Base-by-base conservation (phyloP, 2,888 invertebrate genomes). In the Polydrusus tereticollis region DNA sequence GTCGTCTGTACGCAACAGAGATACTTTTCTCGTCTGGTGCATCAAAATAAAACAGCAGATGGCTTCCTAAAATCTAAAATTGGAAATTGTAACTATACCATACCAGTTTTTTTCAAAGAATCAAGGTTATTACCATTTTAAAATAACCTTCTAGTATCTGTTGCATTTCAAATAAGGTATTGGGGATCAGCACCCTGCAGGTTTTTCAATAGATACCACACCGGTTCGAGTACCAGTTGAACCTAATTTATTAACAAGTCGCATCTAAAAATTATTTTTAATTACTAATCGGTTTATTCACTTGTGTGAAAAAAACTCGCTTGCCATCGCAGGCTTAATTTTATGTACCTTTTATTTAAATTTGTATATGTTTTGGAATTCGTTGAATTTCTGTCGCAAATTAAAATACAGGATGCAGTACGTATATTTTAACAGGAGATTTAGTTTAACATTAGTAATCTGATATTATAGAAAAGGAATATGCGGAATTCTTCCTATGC, bases 141-240 rank as follows among this genome's bases (percentile, higher is more conserved):
- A 45, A 60, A 43, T 29, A 26, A 8, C 29, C n/a, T 55, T 55
- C 45, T 41, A 41, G 6, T 45, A 60, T 16, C 41, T 21, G 26
- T 60, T 60, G 60, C 26, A 60, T 60, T 60, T 60, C 43, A 60
- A 60, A 60, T 29, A 18, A 60, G 43, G 43, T 26, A 26, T 60
- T 60, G 14, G 43, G 21, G n/a, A 57, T 18, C 57, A 18, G 68
- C 21, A 68, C 60, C 67, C 60, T 60, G 59, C 10, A n/a, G 68
- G 33, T 50, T 68, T 60, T 60, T 68, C 57, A 60, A 38, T 68
- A 50, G 59, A 67, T 47, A 59, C 36, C 38, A 50, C 59, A 45
- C 59, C 60, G 50, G 29, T 60, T 50, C 23, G 50, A 14, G 23
- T 52, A 50, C 68, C 52, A 50, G 68, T 21, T 50, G 47, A 38